A percentile compares a stretch with the other conserved stretches of the same genome.
phyloP scores from a whole-genome alignment of 2,797 vertebrate genomes.

The Pseudochirops cupreus region DNA sequence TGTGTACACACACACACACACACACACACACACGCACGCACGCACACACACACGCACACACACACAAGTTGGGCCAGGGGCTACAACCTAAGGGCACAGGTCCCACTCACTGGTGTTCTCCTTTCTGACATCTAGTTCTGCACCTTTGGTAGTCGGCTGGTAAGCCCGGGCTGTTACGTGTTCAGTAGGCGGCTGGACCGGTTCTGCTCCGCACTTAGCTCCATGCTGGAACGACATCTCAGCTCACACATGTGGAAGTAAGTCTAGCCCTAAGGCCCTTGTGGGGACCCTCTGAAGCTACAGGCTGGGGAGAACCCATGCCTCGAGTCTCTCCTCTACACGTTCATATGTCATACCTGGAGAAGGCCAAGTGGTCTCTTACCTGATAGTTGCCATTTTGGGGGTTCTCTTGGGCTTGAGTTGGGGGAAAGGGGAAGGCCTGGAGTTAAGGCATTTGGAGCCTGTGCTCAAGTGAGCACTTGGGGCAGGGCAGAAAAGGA shows the following conservation, averaged over 20 bases:
- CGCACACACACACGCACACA: too few species aligned
- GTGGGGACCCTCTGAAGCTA: neutral
- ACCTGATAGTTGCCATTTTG: neutral
- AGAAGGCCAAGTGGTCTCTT: slow-evolving; percentile 8
- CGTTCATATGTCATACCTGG: neutral
- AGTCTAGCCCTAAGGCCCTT: slow-evolving; percentile 69
- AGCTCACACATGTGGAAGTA: slow-evolving; percentile 95
- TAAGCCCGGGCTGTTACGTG: slow-evolving; percentile 92
- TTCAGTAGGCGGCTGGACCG: slow-evolving; percentile 94
- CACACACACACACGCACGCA: too few species aligned
- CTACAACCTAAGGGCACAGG: neutral
- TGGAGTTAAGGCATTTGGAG: neutral
- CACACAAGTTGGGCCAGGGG: too few species aligned
- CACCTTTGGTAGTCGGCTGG: slow-evolving; percentile 92
- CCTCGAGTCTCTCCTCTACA: neutral
- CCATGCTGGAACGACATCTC: slow-evolving; percentile 95
- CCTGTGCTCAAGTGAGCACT: neutral
- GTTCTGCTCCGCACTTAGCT: slow-evolving; percentile 93
- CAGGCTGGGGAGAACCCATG: neutral
- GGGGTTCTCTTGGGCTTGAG: neutral
- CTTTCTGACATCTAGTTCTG: slow-evolving; percentile 87
- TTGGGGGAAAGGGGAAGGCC: neutral
- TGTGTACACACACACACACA: too few species aligned
- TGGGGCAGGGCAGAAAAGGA: neutral
- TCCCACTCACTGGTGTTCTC: neutral